phyloP scores from a whole-genome alignment of 2,888 invertebrate species.

The Pammene fasciana region DNA sequence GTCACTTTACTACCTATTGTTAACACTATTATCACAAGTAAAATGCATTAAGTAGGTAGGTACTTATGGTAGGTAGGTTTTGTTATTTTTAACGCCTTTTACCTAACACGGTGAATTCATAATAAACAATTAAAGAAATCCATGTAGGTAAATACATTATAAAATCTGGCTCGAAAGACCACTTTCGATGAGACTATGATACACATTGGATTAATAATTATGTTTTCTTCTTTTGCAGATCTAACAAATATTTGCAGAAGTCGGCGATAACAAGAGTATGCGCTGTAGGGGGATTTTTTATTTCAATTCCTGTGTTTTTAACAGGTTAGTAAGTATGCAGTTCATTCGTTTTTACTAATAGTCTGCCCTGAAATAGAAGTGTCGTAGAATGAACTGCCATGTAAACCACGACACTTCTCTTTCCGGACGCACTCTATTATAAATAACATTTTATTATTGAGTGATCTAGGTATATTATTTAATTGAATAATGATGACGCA shows the following conservation, averaged over 20 bases:
- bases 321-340: slow-evolving; percentile 86
- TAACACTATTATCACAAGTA: background rate
- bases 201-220: background rate
- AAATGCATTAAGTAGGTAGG: no score
- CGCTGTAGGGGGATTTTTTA: slow-evolving; percentile 96
- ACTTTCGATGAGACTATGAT: background rate
- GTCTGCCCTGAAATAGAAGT: background rate
- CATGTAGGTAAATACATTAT: background rate
- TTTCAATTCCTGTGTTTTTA: slow-evolving; percentile 96
- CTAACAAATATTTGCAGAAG: slow-evolving; percentile 95
- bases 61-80: no score
- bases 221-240: slow-evolving; percentile 84
- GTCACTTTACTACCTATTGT: background rate
- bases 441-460: no score
- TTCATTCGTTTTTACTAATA: background rate
- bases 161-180: slow-evolving; percentile 36
- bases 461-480: no score
- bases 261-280: slow-evolving; percentile 95
- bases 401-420: no score
- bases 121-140: background rate
- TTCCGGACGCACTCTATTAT: no score
- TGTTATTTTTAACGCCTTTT: no score
- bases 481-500: no score
- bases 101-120: no score
- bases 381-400: no score